phyloP scores from a whole-genome alignment of 2,888 invertebrate species.

The Nemotelus pantherinus region DNA sequence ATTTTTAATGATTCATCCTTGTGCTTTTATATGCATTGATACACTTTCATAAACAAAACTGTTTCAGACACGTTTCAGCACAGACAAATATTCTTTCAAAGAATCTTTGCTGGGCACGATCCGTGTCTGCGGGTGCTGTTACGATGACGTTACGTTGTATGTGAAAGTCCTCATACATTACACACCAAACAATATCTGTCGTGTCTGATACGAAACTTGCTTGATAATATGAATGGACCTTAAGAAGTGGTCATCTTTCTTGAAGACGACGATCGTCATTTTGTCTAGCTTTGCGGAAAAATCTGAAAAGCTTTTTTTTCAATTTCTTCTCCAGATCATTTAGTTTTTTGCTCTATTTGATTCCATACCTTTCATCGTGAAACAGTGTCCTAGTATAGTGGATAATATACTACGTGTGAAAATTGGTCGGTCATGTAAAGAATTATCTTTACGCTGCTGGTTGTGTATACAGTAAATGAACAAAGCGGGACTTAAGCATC shows the following conservation, averaged over 20 bases:
- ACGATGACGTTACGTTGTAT: too few species aligned
- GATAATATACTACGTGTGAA: neutral
- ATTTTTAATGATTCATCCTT: too few species aligned
- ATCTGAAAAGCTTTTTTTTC: neutral
- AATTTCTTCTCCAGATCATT: neutral
- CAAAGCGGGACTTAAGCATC: neutral
- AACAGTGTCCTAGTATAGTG: neutral
- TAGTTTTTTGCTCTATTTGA: neutral
- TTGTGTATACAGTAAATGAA: neutral
- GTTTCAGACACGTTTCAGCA: too few species aligned
- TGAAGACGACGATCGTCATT: slow-evolving; percentile 12
- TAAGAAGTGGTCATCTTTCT: slow-evolving; percentile 17
- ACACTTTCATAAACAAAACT: too few species aligned
- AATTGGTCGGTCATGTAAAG: neutral
- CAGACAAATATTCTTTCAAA: too few species aligned
- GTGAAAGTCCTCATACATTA: too few species aligned
- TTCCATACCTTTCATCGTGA: neutral
- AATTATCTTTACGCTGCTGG: neutral
- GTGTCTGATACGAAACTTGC: too few species aligned
- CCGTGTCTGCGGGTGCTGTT: too few species aligned
- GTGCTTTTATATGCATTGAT: too few species aligned
- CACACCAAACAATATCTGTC: too few species aligned
- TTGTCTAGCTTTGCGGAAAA: slow-evolving; percentile 3
- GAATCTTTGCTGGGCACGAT: too few species aligned
- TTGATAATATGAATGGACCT: too few species aligned